A percentile compares a stretch with the other conserved stretches of the same genome.
phyloP scores from a whole-genome alignment of 2,888 invertebrate species.

The Drosophila maculinotata region DNA sequence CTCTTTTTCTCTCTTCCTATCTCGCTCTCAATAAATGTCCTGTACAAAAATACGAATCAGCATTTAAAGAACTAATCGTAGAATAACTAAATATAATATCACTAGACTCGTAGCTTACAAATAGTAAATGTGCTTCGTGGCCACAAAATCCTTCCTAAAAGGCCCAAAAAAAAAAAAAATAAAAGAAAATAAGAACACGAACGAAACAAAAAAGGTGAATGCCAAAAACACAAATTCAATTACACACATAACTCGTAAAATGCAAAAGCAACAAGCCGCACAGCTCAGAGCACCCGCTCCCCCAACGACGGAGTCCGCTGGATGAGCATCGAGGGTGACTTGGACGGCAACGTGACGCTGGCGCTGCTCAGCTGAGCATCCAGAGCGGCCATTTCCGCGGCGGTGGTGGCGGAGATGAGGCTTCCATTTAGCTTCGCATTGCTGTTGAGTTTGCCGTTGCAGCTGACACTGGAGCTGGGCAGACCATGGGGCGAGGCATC shows the following conservation, averaged over 20 bases:
- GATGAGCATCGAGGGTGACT: constrained; percentile 84
- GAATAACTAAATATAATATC: constrained; percentile 81
- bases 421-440: constrained; percentile 35
- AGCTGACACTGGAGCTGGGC: constrained; percentile 37
- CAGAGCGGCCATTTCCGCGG: constrained; percentile 61
- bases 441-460: constrained; percentile 17
- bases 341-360: constrained; percentile 74
- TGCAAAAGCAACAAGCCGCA: constrained; percentile 45
- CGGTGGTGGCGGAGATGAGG: constrained; percentile 33
- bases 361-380: constrained; percentile 68
- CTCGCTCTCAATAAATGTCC: background rate
- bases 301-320: constrained; percentile 84
- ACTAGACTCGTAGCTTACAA: constrained; percentile 80
- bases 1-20: background rate
- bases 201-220: constrained; percentile 38
- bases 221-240: constrained; percentile 76
- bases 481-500: constrained; percentile 88
- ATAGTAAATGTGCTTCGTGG: constrained; percentile 40
- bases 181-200: background rate
- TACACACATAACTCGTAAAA: constrained; percentile 72
- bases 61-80: constrained; percentile 53
- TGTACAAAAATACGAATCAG: constrained; percentile 47
- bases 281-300: constrained; percentile 84
- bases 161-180: constrained; percentile 18
- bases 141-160: constrained; percentile 21